Conservation (phyloP, 1,140 invertebrate species). For the Belonocnema kinseyi region DNA sequence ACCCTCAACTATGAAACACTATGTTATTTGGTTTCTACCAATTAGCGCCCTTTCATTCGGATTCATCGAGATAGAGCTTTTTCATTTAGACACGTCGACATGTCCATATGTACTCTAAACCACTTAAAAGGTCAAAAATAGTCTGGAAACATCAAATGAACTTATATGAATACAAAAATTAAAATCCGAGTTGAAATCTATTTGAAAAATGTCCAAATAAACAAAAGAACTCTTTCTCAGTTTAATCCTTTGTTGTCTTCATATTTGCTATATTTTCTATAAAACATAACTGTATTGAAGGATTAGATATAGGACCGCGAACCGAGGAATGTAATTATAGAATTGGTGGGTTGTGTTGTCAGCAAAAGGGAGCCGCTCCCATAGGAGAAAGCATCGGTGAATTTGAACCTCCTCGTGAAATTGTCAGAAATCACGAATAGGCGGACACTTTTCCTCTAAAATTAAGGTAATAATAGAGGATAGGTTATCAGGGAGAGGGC, state of each 20-base stretch:
- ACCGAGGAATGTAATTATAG: neutral
- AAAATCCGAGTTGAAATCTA: too few relatives aligned
- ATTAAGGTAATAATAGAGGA: conserved; percentile 1
- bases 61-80: too few relatives aligned
- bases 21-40: too few relatives aligned
- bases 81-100: too few relatives aligned
- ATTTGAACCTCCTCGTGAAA: neutral
- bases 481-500: neutral
- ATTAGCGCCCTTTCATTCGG: too few relatives aligned
- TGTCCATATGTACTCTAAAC: too few relatives aligned
- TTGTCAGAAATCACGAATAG: neutral
- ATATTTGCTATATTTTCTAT: neutral
- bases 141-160: too few relatives aligned
- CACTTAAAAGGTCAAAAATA: too few relatives aligned
- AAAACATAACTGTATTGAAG: neutral
- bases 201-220: too few relatives aligned
- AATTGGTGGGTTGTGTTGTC: conserved; percentile 5
- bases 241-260: neutral
- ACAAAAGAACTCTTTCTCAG: too few relatives aligned
- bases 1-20: too few relatives aligned
- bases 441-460: conserved; percentile 10
- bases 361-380: neutral
- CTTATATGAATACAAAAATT: too few relatives aligned
- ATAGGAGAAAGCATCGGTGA: neutral
- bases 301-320: neutral